These are phyloP conservation scores for Oryzaephilus surinamensis DNA, from an alignment of 1,140 invertebrate genomes.

Conservation along the genomic window DNA sequence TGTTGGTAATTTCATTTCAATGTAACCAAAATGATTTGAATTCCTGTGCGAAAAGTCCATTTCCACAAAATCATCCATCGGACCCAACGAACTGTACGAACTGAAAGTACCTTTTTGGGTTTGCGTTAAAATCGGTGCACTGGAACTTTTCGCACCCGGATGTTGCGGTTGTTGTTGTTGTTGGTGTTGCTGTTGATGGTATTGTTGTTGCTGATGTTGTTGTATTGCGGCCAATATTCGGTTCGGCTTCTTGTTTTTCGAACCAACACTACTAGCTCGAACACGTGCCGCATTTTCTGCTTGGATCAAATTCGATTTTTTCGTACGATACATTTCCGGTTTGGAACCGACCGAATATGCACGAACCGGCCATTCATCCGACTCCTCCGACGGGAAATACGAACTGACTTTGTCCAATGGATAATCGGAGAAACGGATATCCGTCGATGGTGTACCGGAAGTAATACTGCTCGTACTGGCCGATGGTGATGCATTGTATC, in stretches of 20 bases:
- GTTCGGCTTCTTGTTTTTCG: slow-evolving; percentile 40
- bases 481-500: slow-evolving; percentile 38
- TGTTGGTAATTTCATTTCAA: slow-evolving; percentile 43
- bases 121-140: slow-evolving; percentile 45
- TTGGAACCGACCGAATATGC: slow-evolving; percentile 81
- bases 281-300: slow-evolving; percentile 36
- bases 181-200: slow-evolving; percentile 15
- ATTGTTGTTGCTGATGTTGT: slow-evolving; percentile 14
- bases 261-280: slow-evolving; percentile 61
- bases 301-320: slow-evolving; percentile 32
- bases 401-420: slow-evolving; percentile 55
- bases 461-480: slow-evolving; percentile 60
- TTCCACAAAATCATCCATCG: slow-evolving; percentile 69
- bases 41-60: slow-evolving; percentile 57
- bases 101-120: slow-evolving; percentile 34
- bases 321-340: slow-evolving; percentile 35
- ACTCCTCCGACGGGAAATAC: slow-evolving; percentile 48
- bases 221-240: slow-evolving; percentile 27
- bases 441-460: slow-evolving; percentile 57
- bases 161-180: slow-evolving; percentile 16
- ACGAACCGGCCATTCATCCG: slow-evolving; percentile 51
- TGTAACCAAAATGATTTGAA: slow-evolving; percentile 31
- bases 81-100: slow-evolving; percentile 51
- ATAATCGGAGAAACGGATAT: slow-evolving; percentile 49
- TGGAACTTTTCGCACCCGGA: slow-evolving; percentile 33